A percentile compares a stretch with the other conserved stretches of the same genome.
These are phyloP conservation scores for Melanotaenia parkinsoni DNA, from an alignment of 2,797 vertebrate genomes.

Conservation along the genomic window DNA sequence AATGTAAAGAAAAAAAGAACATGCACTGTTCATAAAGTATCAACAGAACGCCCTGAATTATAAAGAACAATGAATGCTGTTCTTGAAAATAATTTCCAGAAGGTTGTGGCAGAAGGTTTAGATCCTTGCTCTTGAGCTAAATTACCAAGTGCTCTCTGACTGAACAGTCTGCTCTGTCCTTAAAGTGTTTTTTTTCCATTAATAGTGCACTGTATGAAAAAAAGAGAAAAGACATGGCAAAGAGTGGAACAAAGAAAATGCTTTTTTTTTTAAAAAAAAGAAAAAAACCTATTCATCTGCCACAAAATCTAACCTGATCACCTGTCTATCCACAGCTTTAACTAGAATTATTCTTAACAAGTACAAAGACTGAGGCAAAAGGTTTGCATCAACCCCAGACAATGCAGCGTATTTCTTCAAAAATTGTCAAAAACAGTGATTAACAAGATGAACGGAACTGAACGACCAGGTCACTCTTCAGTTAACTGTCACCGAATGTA, in stretches of 20 bases:
- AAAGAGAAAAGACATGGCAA: conserved; percentile 35
- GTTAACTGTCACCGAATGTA: conserved; percentile 61
- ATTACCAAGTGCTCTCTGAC: conserved; percentile 49
- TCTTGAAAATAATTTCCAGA: conserved; percentile 47
- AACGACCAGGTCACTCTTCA: conserved; percentile 38
- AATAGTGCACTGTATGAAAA: conserved; percentile 53
- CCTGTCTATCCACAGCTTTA: conserved; percentile 26
- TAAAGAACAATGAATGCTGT: conserved; percentile 32
- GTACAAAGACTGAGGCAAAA: conserved; percentile 60
- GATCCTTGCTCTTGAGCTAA: conserved; percentile 46
- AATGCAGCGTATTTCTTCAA: conserved; percentile 61
- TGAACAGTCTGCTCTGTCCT: conserved; percentile 37
- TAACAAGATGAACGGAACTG: conserved; percentile 61
- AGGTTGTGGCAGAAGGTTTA: conserved; percentile 36
- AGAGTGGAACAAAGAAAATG: conserved; percentile 54
- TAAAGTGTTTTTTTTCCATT: conserved; percentile 27
- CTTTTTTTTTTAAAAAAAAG: conserved; percentile 19
- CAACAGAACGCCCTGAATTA: conserved; percentile 42
- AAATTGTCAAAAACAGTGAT: conserved; percentile 56
- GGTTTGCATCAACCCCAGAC: conserved; percentile 54
- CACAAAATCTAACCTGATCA: conserved; percentile 23
- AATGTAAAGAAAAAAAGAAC: conserved; percentile 12
- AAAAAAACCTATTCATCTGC: conserved; percentile 26
- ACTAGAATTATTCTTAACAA: conserved; percentile 51
- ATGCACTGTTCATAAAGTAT: conserved; percentile 27